Evolutionary conservation across 1,140 invertebrate species (phyloP).

Genomic region (Drosophila ambigua): DNA sequence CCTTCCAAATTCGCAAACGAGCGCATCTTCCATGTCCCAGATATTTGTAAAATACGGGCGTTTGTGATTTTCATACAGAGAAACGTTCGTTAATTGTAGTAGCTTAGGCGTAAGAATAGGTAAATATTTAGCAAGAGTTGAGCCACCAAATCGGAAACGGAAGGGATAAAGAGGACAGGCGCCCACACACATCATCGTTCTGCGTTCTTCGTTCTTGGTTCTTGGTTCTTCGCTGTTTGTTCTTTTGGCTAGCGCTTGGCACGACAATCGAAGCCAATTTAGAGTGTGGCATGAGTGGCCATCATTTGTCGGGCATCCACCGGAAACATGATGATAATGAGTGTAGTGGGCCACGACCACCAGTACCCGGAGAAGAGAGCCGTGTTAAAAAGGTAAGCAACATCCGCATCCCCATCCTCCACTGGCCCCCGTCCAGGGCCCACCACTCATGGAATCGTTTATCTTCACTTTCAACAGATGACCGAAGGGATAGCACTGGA

Average conservation of each 20-base stretch:
- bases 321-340: constrained; percentile 84
- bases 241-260: constrained; percentile 13
- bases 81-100: constrained; percentile 62
- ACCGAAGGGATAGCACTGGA: constrained; percentile 83
- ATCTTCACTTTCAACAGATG: constrained; percentile 58
- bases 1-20: constrained; percentile 79
- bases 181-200: too few species aligned
- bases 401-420: too few species aligned
- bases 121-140: constrained; percentile 52
- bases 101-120: constrained; percentile 51
- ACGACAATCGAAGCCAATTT: constrained; percentile 44
- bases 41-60: constrained; percentile 82
- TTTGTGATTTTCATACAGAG: constrained; percentile 73
- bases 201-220: too few species aligned
- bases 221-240: too few species aligned
- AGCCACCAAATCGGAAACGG: constrained; percentile 5
- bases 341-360: constrained; percentile 84
- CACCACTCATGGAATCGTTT: background rate
- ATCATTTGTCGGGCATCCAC: constrained; percentile 65
- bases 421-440: background rate
- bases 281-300: constrained; percentile 83
- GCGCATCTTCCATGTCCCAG: constrained; percentile 80
- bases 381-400: constrained; percentile 79
- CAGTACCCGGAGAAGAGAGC: constrained; percentile 84
- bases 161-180: background rate